Evolutionary conservation across 2,888 invertebrate genomes (phyloP).

Genomic region (Ypsolopha sequella): DNA sequence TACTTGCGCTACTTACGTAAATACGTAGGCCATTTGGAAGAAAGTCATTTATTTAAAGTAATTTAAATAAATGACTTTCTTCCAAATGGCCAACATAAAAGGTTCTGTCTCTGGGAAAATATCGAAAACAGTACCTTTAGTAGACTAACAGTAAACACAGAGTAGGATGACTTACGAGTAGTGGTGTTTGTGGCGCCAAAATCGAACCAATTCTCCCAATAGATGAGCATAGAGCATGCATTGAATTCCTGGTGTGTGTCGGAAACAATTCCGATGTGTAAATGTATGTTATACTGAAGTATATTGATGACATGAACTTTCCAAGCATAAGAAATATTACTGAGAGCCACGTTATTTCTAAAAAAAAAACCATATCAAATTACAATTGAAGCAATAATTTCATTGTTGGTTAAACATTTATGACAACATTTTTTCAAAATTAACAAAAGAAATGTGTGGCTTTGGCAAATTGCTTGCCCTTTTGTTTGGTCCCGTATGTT

Average conservation of each 20-base stretch:
- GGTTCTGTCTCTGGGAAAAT: background rate
- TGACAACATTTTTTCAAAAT: slow-evolving; percentile 14
- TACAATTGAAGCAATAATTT: slow-evolving; percentile 4
- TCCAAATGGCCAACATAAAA: background rate
- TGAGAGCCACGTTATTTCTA: slow-evolving; percentile 18
- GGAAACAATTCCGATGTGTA: slow-evolving; percentile 75
- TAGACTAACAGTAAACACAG: background rate
- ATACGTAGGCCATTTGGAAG: background rate
- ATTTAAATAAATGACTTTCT: background rate
- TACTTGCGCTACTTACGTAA: too few species aligned
- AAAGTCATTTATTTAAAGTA: background rate
- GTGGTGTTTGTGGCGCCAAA: slow-evolving; percentile 7
- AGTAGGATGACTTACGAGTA: slow-evolving; percentile 2
- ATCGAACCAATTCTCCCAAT: slow-evolving; percentile 6
- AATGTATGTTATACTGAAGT: slow-evolving; percentile 66
- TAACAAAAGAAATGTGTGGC: slow-evolving; percentile 9
- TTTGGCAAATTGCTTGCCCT: background rate
- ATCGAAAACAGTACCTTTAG: background rate
- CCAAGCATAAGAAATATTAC: slow-evolving; percentile 57
- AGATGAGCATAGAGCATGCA: slow-evolving; percentile 44
- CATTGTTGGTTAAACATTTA: slow-evolving; percentile 1
- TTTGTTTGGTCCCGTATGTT: background rate
- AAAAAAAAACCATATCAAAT: slow-evolving; percentile 8
- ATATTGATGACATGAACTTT: slow-evolving; percentile 58
- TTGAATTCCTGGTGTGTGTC: slow-evolving; percentile 71